These are phyloP conservation scores for Apodemia zela DNA, from an alignment of 2,888 invertebrate genomes.

Conservation along the genomic window DNA sequence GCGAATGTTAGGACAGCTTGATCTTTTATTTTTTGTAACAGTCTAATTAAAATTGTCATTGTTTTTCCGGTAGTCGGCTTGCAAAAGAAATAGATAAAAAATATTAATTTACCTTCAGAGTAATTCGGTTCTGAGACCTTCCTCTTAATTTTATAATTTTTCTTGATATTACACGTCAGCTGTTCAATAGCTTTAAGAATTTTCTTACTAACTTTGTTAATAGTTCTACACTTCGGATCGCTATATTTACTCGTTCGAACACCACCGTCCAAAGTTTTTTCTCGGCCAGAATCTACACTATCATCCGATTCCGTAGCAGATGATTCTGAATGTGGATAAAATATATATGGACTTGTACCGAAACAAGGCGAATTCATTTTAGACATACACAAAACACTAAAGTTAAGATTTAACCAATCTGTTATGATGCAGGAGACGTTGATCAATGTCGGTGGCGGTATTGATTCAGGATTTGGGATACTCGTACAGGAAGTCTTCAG, in stretches of 20 bases:
- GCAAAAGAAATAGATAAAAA: background rate
- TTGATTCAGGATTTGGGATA: slow-evolving; percentile 50
- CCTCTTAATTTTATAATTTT: slow-evolving; percentile 50
- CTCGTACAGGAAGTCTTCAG: slow-evolving; percentile 42
- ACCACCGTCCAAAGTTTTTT: slow-evolving; percentile 58
- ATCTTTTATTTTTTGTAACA: too few species aligned
- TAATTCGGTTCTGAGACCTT: slow-evolving; percentile 29
- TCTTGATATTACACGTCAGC: slow-evolving; percentile 65
- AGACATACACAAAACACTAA: background rate
- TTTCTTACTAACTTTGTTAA: slow-evolving; percentile 75
- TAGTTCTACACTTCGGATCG: slow-evolving; percentile 73
- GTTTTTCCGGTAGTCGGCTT: too few species aligned
- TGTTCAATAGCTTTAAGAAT: slow-evolving; percentile 69
- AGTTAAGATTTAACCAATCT: background rate
- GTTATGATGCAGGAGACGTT: slow-evolving; percentile 46
- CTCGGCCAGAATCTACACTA: slow-evolving; percentile 61
- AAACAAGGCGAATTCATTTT: slow-evolving; percentile 70
- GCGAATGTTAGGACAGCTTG: too few species aligned
- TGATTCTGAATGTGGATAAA: slow-evolving; percentile 67
- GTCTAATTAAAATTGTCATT: too few species aligned
- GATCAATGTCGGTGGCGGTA: slow-evolving; percentile 52
- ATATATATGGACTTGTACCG: slow-evolving; percentile 61
- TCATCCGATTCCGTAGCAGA: slow-evolving; percentile 73
- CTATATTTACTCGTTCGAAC: slow-evolving; percentile 61
- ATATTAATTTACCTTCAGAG: slow-evolving; percentile 29